A percentile compares a stretch with the other conserved stretches of the same genome.
Evolutionary conservation across 1,140 invertebrate species (phyloP).

Genomic region (Apis florea): DNA sequence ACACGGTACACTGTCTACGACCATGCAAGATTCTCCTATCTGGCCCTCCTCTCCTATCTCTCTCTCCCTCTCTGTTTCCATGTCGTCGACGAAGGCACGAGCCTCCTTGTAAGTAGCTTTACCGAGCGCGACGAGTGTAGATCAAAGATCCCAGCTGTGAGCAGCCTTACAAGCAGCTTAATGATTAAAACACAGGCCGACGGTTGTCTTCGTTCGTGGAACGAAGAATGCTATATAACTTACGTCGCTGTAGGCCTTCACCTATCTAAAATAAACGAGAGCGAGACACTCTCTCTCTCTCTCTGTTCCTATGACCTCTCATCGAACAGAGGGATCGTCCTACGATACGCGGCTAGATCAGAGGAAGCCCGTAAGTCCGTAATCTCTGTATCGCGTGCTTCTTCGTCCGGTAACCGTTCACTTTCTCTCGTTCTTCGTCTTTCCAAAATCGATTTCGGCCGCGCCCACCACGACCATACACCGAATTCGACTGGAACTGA

Average conservation of each 20-base stretch:
- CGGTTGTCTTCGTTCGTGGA: slow-evolving; percentile 2
- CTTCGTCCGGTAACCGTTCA: slow-evolving; percentile 46
- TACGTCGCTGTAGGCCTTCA: slow-evolving; percentile 22
- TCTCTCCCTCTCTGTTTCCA: no score
- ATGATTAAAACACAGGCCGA: slow-evolving; percentile 44
- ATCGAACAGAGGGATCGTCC: slow-evolving; percentile 52
- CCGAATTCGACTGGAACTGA: slow-evolving; percentile 63
- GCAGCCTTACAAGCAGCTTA: slow-evolving; percentile 46
- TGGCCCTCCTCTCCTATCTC: no score
- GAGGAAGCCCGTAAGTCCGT: slow-evolving; percentile 67
- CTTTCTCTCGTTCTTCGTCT: slow-evolving; percentile 70
- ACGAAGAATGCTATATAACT: no score
- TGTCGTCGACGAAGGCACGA: background rate
- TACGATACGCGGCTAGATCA: slow-evolving; percentile 70
- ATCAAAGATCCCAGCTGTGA: slow-evolving; percentile 43
- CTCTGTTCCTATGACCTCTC: slow-evolving; percentile 32
- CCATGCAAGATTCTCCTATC: background rate
- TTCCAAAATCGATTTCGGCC: slow-evolving; percentile 79
- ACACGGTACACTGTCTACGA: background rate
- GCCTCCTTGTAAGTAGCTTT: slow-evolving; percentile 33
- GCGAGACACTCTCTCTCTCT: background rate
- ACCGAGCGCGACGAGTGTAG: slow-evolving; percentile 27
- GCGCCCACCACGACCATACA: slow-evolving; percentile 72
- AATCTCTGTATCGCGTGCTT: slow-evolving; percentile 74
- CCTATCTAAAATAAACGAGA: background rate